phyloP scores from a whole-genome alignment of 2,888 invertebrate species.

The Rotaria magnacalcarata region DNA sequence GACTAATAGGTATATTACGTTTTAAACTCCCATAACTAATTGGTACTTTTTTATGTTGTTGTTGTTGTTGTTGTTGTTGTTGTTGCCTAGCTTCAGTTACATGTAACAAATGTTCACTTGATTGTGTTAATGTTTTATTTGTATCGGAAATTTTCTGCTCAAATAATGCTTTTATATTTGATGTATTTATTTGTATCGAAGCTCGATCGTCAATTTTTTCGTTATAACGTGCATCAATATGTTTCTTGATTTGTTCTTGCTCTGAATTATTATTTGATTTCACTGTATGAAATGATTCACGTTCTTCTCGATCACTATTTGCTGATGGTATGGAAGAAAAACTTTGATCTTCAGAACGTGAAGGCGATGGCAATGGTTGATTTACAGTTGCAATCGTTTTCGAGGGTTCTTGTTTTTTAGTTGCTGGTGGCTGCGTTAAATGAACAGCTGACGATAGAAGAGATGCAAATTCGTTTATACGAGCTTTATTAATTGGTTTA shows the following conservation, averaged over 20 bases:
- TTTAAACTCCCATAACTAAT: constrained; percentile 32
- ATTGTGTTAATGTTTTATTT: not conserved
- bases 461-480: constrained; percentile 31
- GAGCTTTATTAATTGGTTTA: not conserved
- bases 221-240: constrained; percentile 15
- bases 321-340: not conserved
- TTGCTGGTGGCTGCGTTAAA: not conserved
- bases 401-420: not conserved
- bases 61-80: not conserved
- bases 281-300: constrained; percentile 28
- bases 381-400: not conserved
- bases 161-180: constrained; percentile 36
- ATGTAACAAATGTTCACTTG: constrained; percentile 19
- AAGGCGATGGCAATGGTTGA: not conserved
- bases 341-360: constrained; percentile 28
- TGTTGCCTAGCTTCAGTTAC: not conserved
- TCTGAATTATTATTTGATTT: constrained; percentile 10
- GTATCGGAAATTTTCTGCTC: constrained; percentile 6
- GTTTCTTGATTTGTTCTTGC: not conserved
- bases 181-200: not conserved
- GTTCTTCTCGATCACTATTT: not conserved
- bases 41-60: not conserved
- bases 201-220: constrained; percentile 31
- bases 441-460: not conserved
- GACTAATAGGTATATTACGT: not conserved